Evolutionary conservation across 2,113 vertebrate genomes (phyloP).

Genomic region (Sigmodon hispidus): DNA sequence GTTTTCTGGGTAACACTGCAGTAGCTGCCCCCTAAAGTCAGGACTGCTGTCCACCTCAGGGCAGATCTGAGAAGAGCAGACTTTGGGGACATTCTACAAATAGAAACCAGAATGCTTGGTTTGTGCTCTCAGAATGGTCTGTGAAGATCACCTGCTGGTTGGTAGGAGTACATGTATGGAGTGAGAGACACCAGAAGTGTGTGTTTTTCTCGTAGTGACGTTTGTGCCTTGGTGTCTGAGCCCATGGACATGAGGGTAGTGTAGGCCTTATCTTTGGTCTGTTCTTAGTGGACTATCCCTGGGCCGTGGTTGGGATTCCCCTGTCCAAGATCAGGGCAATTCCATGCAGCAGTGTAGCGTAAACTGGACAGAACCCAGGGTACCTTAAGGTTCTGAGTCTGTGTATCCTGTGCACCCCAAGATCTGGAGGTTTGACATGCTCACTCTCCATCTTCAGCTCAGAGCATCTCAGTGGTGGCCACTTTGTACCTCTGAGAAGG

Average conservation of each 20-base stretch:
- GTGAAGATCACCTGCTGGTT: not conserved
- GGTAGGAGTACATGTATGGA: too few relatives aligned
- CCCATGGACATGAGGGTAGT: not conserved
- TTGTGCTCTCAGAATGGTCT: not conserved
- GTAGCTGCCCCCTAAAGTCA: not conserved
- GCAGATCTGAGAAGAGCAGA: not conserved
- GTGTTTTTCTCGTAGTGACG: not conserved
- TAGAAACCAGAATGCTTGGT: not conserved
- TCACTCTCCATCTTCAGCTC: not conserved
- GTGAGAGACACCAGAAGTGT: not conserved
- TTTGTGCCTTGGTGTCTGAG: not conserved
- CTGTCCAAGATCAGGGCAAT: too few relatives aligned
- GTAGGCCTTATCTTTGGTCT: too few relatives aligned
- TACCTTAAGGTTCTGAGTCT: not conserved
- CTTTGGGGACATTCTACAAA: not conserved
- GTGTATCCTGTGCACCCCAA: not conserved
- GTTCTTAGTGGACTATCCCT: not conserved
- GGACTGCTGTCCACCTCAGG: rapidly evolving
- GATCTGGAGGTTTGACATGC: not conserved
- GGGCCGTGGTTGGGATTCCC: not conserved
- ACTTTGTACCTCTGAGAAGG: not conserved
- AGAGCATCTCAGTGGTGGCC: not conserved
- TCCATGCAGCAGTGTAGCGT: too few relatives aligned
- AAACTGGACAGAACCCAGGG: not conserved
- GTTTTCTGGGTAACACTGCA: rapidly evolving